phyloP scores from a whole-genome alignment of 2,797 vertebrate genomes.

The Labeo calbasu region DNA sequence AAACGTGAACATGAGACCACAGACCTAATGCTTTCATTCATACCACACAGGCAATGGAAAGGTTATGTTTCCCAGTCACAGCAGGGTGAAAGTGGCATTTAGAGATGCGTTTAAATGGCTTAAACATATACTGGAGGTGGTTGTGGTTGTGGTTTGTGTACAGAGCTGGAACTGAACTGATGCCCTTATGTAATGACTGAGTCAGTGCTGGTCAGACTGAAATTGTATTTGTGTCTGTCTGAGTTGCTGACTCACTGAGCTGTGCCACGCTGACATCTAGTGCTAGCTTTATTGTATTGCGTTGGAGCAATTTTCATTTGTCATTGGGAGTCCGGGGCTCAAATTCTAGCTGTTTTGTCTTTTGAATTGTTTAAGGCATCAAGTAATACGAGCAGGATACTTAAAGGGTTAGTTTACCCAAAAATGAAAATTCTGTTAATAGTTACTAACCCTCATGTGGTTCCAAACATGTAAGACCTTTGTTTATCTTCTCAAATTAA shows the following conservation, averaged over 20 bases:
- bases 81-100: conserved; percentile 15
- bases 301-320: neutral
- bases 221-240: neutral
- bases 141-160: neutral
- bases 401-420: no score
- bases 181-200: conserved; percentile 25
- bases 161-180: neutral
- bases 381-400: neutral
- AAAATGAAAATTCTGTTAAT: no score
- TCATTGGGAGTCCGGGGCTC: neutral
- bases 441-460: no score
- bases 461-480: no score
- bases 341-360: neutral
- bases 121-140: neutral
- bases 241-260: neutral
- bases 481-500: no score
- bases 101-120: conserved; percentile 5
- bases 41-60: neutral
- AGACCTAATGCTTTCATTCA: neutral
- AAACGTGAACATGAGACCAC: neutral
- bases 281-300: conserved; percentile 25
- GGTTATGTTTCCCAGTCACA: neutral
- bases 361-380: neutral
- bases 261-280: conserved; percentile 18
- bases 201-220: neutral